phyloP scores from a whole-genome alignment of 2,888 invertebrate species.

The Mimas tiliae region DNA sequence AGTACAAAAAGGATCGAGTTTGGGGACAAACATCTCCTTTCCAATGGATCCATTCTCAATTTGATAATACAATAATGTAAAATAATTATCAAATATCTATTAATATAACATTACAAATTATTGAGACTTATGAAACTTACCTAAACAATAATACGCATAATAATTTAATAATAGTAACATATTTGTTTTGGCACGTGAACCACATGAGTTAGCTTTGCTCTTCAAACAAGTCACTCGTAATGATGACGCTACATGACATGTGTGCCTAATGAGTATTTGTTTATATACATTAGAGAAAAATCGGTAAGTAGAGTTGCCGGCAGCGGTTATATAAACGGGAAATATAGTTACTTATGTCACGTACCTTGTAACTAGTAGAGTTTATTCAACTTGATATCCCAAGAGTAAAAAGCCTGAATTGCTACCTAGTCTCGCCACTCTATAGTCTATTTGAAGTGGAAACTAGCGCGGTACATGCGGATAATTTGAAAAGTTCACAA shows the following conservation, averaged over 20 bases:
- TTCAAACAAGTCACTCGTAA: constrained; percentile 15
- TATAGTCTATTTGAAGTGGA: constrained; percentile 65
- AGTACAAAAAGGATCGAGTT: too few relatives aligned
- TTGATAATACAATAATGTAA: too few relatives aligned
- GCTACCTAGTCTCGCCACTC: constrained; percentile 36
- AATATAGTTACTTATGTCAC: constrained; percentile 33
- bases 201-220: constrained; percentile 3
- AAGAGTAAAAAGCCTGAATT: constrained; percentile 49
- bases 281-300: constrained; percentile 34
- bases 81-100: too few relatives aligned
- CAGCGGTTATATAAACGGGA: constrained; percentile 37
- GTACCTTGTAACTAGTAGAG: constrained; percentile 44
- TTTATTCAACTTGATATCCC: constrained; percentile 62
- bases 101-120: too few relatives aligned
- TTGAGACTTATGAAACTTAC: too few relatives aligned
- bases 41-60: too few relatives aligned
- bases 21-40: too few relatives aligned
- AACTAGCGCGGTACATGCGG: constrained; percentile 74
- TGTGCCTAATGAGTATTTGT: constrained; percentile 12
- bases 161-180: neutral
- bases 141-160: too few relatives aligned
- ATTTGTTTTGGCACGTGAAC: constrained; percentile 7
- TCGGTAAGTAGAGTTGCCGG: constrained; percentile 34
- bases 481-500: constrained; percentile 84
- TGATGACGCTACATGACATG: constrained; percentile 5